Conservation (phyloP, 2,113 vertebrate genomes). For the Proterorhinus semilunaris region DNA sequence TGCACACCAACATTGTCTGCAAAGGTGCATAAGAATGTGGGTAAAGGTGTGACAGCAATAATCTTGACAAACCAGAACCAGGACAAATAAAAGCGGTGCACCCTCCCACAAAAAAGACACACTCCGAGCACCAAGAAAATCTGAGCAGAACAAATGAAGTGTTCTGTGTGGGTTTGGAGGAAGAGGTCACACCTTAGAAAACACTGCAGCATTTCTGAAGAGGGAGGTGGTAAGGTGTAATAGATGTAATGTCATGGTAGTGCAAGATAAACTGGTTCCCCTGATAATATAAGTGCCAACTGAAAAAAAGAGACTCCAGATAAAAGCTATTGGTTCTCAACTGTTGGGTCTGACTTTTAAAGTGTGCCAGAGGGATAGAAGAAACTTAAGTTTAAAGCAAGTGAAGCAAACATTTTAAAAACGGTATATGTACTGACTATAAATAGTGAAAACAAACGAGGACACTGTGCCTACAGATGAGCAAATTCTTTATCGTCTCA, state of each 20-base stretch:
- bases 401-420: no score
- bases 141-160: constrained; percentile 37
- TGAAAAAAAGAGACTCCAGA: neutral
- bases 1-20: neutral
- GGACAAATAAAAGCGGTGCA: constrained; percentile 8
- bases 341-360: neutral
- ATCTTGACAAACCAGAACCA: constrained; percentile 34
- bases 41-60: constrained; percentile 7
- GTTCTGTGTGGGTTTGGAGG: constrained; percentile 21
- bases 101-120: constrained; percentile 15
- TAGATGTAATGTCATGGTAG: constrained; percentile 8
- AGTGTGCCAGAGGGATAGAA: no score
- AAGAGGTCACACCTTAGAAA: constrained; percentile 38
- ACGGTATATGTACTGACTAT: no score
- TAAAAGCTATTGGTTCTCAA: neutral
- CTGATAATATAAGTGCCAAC: neutral
- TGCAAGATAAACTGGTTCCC: constrained; percentile 55
- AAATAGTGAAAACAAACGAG: no score
- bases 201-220: constrained; percentile 30
- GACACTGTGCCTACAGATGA: no score
- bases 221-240: constrained; percentile 37
- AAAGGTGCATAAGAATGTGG: neutral
- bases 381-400: no score
- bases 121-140: constrained; percentile 35
- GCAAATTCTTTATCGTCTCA: no score